Conservation (phyloP, 2,797 vertebrate species). For the Gymnoscopelus braueri region DNA sequence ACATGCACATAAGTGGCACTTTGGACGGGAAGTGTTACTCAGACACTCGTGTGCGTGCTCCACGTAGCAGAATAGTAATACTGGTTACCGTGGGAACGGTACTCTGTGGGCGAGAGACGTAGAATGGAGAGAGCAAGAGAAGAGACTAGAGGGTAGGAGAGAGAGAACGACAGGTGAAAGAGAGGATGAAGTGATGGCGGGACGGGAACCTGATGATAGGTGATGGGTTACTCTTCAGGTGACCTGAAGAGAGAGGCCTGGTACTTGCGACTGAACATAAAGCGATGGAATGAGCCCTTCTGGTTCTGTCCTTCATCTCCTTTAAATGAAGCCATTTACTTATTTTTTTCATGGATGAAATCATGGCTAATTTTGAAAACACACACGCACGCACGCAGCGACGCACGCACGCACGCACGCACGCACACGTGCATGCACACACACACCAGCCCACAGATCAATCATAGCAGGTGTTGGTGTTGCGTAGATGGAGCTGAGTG, state of each 20-base stretch:
- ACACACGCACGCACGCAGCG: neutral
- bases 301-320: slow-evolving; percentile 29
- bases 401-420: neutral
- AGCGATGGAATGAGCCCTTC: slow-evolving; percentile 36
- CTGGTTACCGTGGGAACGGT: slow-evolving; percentile 82
- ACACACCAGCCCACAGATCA: slow-evolving; percentile 24
- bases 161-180: slow-evolving; percentile 67
- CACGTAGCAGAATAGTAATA: slow-evolving; percentile 60
- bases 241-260: slow-evolving; percentile 32
- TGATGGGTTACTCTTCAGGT: slow-evolving; percentile 21
- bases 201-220: slow-evolving; percentile 10
- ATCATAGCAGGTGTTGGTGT: slow-evolving; percentile 62
- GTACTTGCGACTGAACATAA: neutral
- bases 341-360: slow-evolving; percentile 34
- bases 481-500: slow-evolving; percentile 62
- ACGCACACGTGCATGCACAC: neutral
- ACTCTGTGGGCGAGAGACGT: slow-evolving; percentile 80
- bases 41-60: slow-evolving; percentile 56
- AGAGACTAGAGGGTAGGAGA: slow-evolving; percentile 60
- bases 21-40: slow-evolving; percentile 66
- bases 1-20: slow-evolving; percentile 62
- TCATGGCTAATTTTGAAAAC: slow-evolving; percentile 33
- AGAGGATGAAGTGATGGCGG: slow-evolving; percentile 61
- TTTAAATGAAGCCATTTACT: slow-evolving; percentile 41
- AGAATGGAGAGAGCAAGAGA: slow-evolving; percentile 63